Evolutionary conservation across 1,140 invertebrate species (phyloP), one percentile per base, ranked within the genome.

Genomic region (Eriosoma lanigerum): DNA sequence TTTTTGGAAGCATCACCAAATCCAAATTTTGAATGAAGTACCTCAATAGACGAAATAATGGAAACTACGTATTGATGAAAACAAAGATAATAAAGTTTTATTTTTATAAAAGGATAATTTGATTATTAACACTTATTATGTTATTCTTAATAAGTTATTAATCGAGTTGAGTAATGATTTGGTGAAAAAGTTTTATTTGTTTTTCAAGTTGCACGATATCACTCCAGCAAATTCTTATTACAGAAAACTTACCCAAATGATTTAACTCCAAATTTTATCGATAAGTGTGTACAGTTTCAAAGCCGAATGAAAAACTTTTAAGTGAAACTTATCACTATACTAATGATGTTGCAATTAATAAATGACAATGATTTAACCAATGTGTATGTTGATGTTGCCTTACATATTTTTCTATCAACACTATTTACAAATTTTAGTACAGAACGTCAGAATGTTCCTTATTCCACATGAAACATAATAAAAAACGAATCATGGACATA

Each of bases 191-290:
- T 66, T 32, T 32, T n/a, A 38, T 66, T n/a, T n/a, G n/a, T 66
- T 66, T 66, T 66, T 66, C n/a, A 44, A 66, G 62, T 44, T 38
- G 12, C 29, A 44, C 44, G n/a, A 66, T 38, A 66, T 44, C 21
- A 38, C 32, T 66, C n/a, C 62, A 44, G 62, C 9, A 21, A 3
- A 6, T 64, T n/a, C 4, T 12, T 64, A 17, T 38, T 64, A 29
- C 15, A 64, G 29, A n/a, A 64, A 64, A 64, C 60, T 64, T 64
- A n/a, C 62, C 17, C 29, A 66, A 64, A 64, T 64, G 24, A 64
- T 64, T 38, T 64, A 38, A 26, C 60, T 32, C 5, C 26, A 64
- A 8, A 10, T 44, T 66, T 66, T 66, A 3, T n/a, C 17, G 44
- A 66, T 32, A 32, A 66, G 32, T 66, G 62, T 66, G 62, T 66